A percentile compares a stretch with the other conserved stretches of the same genome.
These are phyloP conservation scores for Megalopta genalis DNA, from an alignment of 1,140 invertebrate genomes.

Conservation along the genomic window DNA sequence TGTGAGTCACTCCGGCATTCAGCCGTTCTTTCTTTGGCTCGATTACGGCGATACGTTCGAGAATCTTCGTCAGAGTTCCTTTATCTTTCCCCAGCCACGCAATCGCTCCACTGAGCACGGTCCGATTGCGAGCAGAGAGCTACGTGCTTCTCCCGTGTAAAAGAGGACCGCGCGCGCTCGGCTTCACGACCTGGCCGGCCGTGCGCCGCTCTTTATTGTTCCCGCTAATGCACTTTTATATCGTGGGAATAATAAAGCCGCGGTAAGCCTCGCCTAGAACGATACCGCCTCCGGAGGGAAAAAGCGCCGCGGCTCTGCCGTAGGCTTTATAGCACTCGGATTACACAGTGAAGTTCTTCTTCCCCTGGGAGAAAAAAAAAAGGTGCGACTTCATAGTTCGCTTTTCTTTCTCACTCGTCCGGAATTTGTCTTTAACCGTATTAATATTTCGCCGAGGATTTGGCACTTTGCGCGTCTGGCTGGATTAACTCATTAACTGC, in stretches of 20 bases:
- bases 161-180: background rate
- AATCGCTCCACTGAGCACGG: background rate
- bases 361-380: no score
- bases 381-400: no score
- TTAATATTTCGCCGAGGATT: no score
- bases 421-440: no score
- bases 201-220: conserved; percentile 31
- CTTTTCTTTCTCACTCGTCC: no score
- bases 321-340: background rate
- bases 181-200: conserved; percentile 17
- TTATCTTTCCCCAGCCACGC: conserved; percentile 1
- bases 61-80: conserved; percentile 4
- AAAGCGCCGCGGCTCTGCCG: background rate
- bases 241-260: conserved; percentile 51
- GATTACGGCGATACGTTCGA: conserved; percentile 2
- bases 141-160: conserved; percentile 12
- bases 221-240: conserved; percentile 52
- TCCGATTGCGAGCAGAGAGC: conserved; percentile 33
- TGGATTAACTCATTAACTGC: no score
- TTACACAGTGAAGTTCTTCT: background rate
- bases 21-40: conserved; percentile 11
- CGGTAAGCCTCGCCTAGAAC: conserved; percentile 47
- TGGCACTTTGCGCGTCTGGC: no score
- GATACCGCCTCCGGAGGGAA: conserved; percentile 16
- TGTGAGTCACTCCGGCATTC: background rate